Evolutionary conservation across 2,797 vertebrate genomes (phyloP).

Genomic region (Eptatretus atami): DNA sequence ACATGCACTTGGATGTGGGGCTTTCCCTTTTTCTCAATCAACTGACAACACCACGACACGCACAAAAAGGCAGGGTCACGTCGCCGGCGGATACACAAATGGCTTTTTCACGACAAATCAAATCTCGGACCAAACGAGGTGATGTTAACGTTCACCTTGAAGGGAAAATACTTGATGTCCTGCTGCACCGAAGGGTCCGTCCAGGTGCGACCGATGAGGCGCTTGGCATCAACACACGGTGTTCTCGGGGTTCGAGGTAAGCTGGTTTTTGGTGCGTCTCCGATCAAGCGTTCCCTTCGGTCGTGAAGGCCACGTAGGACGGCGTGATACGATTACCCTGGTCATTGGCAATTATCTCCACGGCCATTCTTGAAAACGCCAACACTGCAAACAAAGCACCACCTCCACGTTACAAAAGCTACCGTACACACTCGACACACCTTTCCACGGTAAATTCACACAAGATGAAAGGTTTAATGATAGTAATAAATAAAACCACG

Average conservation of each 20-base stretch:
- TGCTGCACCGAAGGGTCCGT: constrained; percentile 43
- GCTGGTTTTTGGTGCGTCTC: constrained; percentile 78
- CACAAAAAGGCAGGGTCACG: too few species aligned
- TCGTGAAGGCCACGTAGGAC: constrained; percentile 75
- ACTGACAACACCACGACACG: constrained; percentile 15
- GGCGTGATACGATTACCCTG: constrained; percentile 84
- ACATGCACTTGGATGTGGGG: constrained; percentile 75
- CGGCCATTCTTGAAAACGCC: constrained; percentile 78
- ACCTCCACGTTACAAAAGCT: not conserved
- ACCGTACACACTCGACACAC: not conserved
- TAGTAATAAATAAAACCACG: not conserved
- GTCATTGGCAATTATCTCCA: constrained; percentile 85
- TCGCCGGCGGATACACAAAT: too few species aligned
- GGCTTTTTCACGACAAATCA: not conserved
- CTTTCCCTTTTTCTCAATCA: constrained; percentile 64
- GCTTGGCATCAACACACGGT: constrained; percentile 72
- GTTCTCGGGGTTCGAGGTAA: constrained; percentile 82
- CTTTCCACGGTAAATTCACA: not conserved
- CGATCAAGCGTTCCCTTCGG: constrained; percentile 56
- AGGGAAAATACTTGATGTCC: constrained; percentile 64
- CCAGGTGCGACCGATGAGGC: constrained; percentile 56
- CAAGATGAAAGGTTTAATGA: not conserved
- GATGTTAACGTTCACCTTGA: constrained; percentile 25
- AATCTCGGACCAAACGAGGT: not conserved
- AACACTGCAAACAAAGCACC: constrained; percentile 20